Conservation (phyloP, 1,140 invertebrate genomes). For the Saxidomus purpurata region DNA sequence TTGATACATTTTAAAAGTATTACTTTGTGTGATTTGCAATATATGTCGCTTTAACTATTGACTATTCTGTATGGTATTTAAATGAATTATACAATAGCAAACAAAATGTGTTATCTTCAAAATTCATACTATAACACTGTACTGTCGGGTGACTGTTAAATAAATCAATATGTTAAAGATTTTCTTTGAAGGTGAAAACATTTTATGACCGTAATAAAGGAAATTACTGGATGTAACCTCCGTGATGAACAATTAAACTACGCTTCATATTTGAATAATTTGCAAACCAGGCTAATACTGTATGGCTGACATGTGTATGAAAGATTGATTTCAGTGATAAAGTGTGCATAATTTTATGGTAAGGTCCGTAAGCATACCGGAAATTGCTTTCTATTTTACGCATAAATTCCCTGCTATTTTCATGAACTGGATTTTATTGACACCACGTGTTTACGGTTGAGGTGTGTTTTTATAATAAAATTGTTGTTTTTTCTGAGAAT, state of each 20-base stretch:
- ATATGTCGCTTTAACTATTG: too few species aligned
- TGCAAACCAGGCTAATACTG: neutral
- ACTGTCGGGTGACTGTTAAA: too few species aligned
- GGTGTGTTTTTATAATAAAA: neutral
- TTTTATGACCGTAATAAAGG: neutral
- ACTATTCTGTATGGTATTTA: too few species aligned
- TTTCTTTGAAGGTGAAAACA: neutral
- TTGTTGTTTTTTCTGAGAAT: too few species aligned
- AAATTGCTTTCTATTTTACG: conserved; percentile 18
- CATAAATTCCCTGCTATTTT: conserved; percentile 19
- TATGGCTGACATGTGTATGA: neutral
- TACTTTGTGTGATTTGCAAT: too few species aligned
- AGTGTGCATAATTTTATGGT: neutral
- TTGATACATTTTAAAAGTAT: too few species aligned
- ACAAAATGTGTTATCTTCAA: too few species aligned
- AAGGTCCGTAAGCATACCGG: neutral
- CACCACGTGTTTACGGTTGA: neutral
- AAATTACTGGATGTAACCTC: neutral
- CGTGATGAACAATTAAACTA: neutral
- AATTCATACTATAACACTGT: too few species aligned
- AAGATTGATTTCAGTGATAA: neutral
- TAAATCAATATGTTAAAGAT: too few species aligned
- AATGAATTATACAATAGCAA: too few species aligned
- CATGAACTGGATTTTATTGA: neutral
- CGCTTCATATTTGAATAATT: conserved; percentile 8